Evolutionary conservation across 2,888 invertebrate species (phyloP), one percentile per base, ranked within the genome.

Genomic region (Dinocampus coccinellae): DNA sequence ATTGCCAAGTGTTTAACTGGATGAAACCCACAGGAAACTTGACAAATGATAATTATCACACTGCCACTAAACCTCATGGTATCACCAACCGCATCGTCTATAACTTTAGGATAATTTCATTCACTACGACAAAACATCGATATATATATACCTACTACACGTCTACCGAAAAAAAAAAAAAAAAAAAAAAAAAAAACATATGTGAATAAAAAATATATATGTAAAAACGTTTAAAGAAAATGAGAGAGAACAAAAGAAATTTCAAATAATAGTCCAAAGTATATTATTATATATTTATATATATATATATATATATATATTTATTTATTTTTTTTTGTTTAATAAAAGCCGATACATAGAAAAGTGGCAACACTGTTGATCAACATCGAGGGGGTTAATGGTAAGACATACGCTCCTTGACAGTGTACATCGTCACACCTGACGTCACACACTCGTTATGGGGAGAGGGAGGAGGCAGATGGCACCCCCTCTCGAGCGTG

Each of bases 371-470:
- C 66, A 39, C 55, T 66, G 66, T 66, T 24, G 47, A 52, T 57
- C 57, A 47, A 69, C 58, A 52, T 65, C 39, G 16, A 39, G 42
- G 39, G 42, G 64, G 60, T 60, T 29, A 62, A 52, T 60, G 52
- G 47, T 47, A 70, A 75, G 76, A 74, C 76, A 76, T 76, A 81
- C 78, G 76, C 76, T 77, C 69, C 80, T 82, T 82, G 68, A 73
- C 73, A 75, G 69, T 77, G 78, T 77, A 75, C 80, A 79, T 83
- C 84, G 87, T 87, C 87, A 87, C 86, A 87, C 87, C 85, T 87
- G 87, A 87, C 87, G 87, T 87, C 86, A 87, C 86, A 82, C 73
- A 83, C 86, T 83, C 83, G 84, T 85, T 83, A 84, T 79, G 81
- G 82, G 83, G 84, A 85, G 81, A 82, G 83, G 84, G 85, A 79